Evolutionary conservation across 2,797 vertebrate genomes (phyloP).

Genomic region (Labroides dimidiatus): DNA sequence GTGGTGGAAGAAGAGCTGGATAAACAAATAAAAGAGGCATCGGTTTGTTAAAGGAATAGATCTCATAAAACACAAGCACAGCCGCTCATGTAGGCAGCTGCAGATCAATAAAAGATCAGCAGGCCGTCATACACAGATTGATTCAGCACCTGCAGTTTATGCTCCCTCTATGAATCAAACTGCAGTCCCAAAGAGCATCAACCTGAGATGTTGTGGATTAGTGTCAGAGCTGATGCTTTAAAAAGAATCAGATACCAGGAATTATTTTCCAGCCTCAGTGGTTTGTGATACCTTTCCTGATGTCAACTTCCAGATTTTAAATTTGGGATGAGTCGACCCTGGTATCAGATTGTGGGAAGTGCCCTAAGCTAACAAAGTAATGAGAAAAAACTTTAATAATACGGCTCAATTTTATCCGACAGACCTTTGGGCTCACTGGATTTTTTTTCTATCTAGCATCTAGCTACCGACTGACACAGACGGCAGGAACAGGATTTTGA

Average conservation of each 20-base stretch:
- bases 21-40: neutral
- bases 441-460: too few species aligned
- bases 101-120: neutral
- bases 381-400: neutral
- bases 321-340: neutral
- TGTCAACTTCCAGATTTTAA: neutral
- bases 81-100: too few species aligned
- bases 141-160: neutral
- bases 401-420: too few species aligned
- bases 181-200: too few species aligned
- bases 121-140: neutral
- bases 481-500: too few species aligned
- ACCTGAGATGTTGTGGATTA: neutral
- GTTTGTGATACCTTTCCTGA: neutral
- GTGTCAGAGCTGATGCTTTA: neutral
- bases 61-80: neutral
- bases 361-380: neutral
- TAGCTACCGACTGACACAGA: too few species aligned
- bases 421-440: neutral
- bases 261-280: neutral
- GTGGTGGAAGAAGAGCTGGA: slow-evolving; percentile 75
- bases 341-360: neutral
- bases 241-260: neutral
- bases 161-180: neutral
- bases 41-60: slow-evolving; percentile 12